Evolutionary conservation across 1,140 invertebrate species (phyloP), one percentile per base, ranked within the genome.

Genomic region (Galleria mellonella): DNA sequence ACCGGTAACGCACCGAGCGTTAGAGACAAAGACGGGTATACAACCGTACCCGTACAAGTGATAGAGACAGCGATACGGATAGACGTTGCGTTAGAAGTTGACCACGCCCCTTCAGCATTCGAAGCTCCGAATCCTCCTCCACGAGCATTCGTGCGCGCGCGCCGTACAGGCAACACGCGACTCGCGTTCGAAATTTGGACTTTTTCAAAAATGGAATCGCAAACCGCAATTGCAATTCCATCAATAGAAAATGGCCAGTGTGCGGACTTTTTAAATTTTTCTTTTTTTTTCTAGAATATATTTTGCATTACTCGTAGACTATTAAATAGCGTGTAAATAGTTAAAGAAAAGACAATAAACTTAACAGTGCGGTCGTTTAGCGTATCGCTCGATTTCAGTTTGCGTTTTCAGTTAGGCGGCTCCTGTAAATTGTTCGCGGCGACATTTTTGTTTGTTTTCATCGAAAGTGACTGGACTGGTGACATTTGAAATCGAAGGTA

Each of bases 81-180:
- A 72, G 72, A 81, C 50, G 76, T 76, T 82, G 71, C 73, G 79
- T 79, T 84, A 84, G 77, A 79, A 61, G 39, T 51, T 68, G 47
- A 65, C 77, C 75, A 72, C 79, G 75, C 79, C 79, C 65, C 47
- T 45, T 47, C 43, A 47, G 41, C 68, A 66, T 55, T 61, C 68
- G 62, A 55, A 54, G 47, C 61, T 52, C 55, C 54, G 68, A 72
- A 51, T 69, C 74, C 81, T 68, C 81, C 77, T 79, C 64, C 39
- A 62, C 46, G 47, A 44, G 66, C 75, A 84, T 84, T 84, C 71
- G 75, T 84, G 77, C 77, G 81, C 81, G 69, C 62, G 72, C 81
- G 77, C 73, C 67, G 75, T 45, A 38, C 47, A 27, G 69, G 62
- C 28, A 43, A 62, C 71, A 82, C 75, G 77, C 65, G 42, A 42